Evolutionary conservation across 2,888 invertebrate genomes (phyloP).

Genomic region (Oligia strigilis): DNA sequence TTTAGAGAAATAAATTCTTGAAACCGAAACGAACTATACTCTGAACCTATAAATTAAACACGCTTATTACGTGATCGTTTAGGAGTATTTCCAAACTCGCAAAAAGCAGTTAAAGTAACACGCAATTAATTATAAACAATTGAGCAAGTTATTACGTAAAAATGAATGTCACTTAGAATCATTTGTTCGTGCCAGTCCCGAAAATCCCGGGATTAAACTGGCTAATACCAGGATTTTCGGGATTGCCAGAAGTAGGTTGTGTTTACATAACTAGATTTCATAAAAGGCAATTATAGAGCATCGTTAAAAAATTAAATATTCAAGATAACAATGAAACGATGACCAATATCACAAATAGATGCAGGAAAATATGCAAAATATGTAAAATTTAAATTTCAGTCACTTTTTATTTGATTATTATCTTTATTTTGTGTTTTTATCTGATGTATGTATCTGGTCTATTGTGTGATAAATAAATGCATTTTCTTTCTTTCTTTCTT

Average conservation of each 20-base stretch:
- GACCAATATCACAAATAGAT: neutral
- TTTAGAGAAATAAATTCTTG: too few species aligned
- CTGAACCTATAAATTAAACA: neutral
- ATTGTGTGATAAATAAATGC: too few species aligned
- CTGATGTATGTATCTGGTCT: neutral
- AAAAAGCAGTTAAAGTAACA: neutral
- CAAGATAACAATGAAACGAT: neutral
- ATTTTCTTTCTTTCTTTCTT: too few species aligned
- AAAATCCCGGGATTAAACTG: neutral
- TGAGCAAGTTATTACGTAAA: neutral
- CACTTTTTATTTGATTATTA: too few species aligned
- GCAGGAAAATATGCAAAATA: neutral
- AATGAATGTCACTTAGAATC: constrained; percentile 1
- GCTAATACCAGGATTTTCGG: neutral
- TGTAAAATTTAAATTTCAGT: neutral
- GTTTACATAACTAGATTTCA: neutral
- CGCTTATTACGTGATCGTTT: neutral
- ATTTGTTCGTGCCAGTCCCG: neutral
- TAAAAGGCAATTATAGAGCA: neutral
- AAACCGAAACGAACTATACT: neutral
- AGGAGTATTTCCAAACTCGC: neutral
- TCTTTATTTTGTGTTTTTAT: too few species aligned
- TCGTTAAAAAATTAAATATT: neutral
- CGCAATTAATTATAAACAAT: neutral
- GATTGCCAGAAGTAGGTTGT: neutral